phyloP scores from a whole-genome alignment of 2,888 invertebrate species.

The Flabesymbios commensalis region DNA sequence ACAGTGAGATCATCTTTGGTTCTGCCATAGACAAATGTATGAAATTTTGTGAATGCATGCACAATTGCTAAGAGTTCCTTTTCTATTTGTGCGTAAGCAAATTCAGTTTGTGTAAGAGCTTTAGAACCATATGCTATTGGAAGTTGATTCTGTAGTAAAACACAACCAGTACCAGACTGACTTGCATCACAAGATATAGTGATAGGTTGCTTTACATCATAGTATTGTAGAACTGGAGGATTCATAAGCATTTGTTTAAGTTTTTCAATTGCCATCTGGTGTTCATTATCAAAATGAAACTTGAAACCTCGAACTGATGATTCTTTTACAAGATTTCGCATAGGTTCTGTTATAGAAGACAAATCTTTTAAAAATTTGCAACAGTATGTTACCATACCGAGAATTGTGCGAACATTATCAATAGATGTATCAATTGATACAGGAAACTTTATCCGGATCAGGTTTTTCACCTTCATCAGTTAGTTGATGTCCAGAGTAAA shows the following conservation, averaged over 20 bases:
- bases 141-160: slow-evolving; percentile 4
- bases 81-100: slow-evolving; percentile 23
- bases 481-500: slow-evolving; percentile 1
- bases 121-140: slow-evolving; percentile 18
- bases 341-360: background rate
- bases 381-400: background rate
- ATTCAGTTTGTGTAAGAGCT: slow-evolving; percentile 14
- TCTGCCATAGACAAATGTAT: slow-evolving; percentile 24
- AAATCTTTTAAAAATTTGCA: background rate
- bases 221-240: slow-evolving; percentile 19
- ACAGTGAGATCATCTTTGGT: slow-evolving; percentile 21
- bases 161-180: slow-evolving; percentile 15
- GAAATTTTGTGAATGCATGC: slow-evolving; percentile 13
- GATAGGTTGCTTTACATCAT: background rate
- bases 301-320: background rate
- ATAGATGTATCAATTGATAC: too few relatives aligned
- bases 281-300: background rate
- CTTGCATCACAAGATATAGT: slow-evolving; percentile 10
- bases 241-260: too few relatives aligned
- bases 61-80: slow-evolving; percentile 24
- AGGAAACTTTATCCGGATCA: slow-evolving; percentile 2
- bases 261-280: background rate
- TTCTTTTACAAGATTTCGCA: background rate
- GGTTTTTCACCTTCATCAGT: slow-evolving; percentile 4
- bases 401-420: too few relatives aligned